phyloP scores from a whole-genome alignment of 2,797 vertebrate species.

The Falco peregrinus region DNA sequence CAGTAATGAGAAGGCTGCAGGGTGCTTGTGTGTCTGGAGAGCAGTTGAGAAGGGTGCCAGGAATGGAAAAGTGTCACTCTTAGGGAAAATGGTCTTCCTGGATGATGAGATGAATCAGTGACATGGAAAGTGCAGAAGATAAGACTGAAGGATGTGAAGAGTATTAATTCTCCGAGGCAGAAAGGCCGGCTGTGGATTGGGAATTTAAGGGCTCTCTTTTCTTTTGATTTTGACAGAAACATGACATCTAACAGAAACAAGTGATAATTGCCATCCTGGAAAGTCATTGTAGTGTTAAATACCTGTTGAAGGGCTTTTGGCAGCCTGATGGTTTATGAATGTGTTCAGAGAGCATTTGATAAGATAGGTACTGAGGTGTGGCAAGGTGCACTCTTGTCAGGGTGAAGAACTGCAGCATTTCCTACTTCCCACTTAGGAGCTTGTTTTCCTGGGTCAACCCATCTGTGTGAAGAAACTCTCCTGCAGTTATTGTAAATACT shows the following conservation, averaged over 20 bases:
- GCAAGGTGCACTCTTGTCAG: background rate
- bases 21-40: background rate
- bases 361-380: background rate
- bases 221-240: constrained; percentile 22
- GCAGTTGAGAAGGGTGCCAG: background rate
- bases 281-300: constrained; percentile 14
- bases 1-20: background rate
- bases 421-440: background rate
- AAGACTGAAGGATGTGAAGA: background rate
- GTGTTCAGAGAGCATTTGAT: constrained; percentile 7
- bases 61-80: background rate
- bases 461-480: background rate
- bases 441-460: background rate
- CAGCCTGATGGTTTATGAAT: background rate
- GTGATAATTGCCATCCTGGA: background rate
- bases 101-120: background rate
- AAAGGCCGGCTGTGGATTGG: background rate
- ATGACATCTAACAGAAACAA: background rate
- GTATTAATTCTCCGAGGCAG: background rate
- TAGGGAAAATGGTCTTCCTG: background rate
- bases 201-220: background rate
- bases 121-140: background rate
- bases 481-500: background rate
- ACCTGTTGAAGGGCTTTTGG: constrained; percentile 30
- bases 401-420: background rate